Evolutionary conservation across 2,113 vertebrate species (phyloP), one percentile per base, ranked within the genome.

Genomic region (Lethenteron camtschaticum): DNA sequence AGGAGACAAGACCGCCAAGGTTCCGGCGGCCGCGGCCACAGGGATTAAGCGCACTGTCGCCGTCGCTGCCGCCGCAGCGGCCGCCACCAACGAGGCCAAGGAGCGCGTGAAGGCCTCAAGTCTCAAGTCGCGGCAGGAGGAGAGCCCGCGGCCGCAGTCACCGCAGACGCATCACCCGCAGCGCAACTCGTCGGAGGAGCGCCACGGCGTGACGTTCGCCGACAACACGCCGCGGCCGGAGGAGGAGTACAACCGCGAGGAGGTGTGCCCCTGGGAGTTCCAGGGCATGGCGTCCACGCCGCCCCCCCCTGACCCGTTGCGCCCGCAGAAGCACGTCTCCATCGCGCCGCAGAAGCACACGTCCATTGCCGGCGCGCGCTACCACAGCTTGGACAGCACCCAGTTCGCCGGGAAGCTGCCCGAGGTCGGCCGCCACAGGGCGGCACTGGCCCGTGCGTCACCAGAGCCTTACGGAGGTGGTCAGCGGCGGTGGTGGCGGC

Each of bases 341-440:
- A 85, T 84, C 4, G 78, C 80, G 73, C 81, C 56, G 14, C 83
- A 82, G 69, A 87, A 82, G 70, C 85, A 74, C 1, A 79, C 85
- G 71, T 85, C 81, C 11, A 84, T 84, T 4, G 78, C 80, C 1
- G 81, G 83, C 9, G 68, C 77, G 72, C 82, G 81, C 69, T 81
- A 79, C 70, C 41, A 73, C 73, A 82, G 82, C 1, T 1, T 75
- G 0, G 78, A 80, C 68, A 13, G 75, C 68, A 71, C 77, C 2
- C 75, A 58, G 1, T 1, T 55, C 7, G 10, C 68, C 0, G 73
- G 75, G 8, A 76, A 70, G 73, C 78, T 75, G 71, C 57, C 71
- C 1, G 72, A 75, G 63, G 71, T 72, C 0, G 70, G 71, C 16
- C 76, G n/a, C 41, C 79, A 57, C 16, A 76, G 20, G n/a, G 76